These are phyloP conservation scores for Scatophagus argus DNA, from an alignment of 2,113 vertebrate genomes.

Conservation along the genomic window DNA sequence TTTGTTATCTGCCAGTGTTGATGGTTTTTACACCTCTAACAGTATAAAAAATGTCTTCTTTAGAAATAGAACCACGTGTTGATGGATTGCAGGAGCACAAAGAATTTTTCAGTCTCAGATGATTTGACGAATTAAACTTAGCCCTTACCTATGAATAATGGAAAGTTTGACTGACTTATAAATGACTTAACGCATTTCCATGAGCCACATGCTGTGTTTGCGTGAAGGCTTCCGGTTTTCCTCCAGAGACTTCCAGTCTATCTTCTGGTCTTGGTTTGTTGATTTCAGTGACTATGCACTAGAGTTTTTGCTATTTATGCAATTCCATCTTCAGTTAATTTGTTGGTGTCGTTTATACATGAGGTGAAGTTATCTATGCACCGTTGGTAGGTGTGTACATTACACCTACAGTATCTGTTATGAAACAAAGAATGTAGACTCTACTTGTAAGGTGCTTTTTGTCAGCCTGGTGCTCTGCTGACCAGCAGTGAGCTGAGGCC, in stretches of 20 bases:
- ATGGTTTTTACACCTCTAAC: not conserved
- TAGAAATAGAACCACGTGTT: conserved; percentile 7
- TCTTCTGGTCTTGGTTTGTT: conserved; percentile 56
- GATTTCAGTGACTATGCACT: conserved; percentile 80
- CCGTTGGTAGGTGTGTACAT: conserved; percentile 53
- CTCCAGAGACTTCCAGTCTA: conserved; percentile 51
- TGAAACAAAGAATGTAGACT: conserved; percentile 75
- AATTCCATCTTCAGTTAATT: conserved; percentile 69
- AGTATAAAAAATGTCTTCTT: not conserved
- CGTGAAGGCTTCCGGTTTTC: conserved; percentile 48
- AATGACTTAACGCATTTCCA: conserved; percentile 1
- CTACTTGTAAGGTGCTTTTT: conserved; percentile 64
- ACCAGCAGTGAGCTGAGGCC: conserved; percentile 43
- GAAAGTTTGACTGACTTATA: not conserved
- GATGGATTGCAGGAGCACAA: not conserved
- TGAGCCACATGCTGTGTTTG: conserved; percentile 2
- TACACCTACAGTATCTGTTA: conserved; percentile 54
- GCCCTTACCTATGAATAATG: not conserved
- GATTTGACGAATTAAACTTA: conserved; percentile 20
- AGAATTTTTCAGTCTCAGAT: not conserved
- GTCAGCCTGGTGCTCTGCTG: conserved; percentile 52
- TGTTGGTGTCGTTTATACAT: conserved; percentile 48
- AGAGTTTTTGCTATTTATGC: conserved; percentile 77
- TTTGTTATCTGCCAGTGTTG: not conserved
- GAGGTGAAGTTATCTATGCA: conserved; percentile 75